Percentiles rank a stretch among this genome's conserved stretches.
Evolutionary conservation across 2,797 vertebrate species (phyloP).

Genomic region (Semotilus atromaculatus): DNA sequence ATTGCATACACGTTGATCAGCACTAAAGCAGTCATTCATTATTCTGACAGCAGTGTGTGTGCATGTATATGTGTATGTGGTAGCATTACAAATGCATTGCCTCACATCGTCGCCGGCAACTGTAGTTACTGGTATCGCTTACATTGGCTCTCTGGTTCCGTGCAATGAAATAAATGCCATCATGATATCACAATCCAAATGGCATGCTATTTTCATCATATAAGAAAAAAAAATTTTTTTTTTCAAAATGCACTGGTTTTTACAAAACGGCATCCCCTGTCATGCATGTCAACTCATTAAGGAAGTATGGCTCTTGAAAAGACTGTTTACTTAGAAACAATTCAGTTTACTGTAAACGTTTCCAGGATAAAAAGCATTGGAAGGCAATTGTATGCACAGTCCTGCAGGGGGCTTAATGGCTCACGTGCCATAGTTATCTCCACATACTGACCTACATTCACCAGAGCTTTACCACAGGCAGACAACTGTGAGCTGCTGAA

Average conservation of each 20-base stretch:
- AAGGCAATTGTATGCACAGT: conserved; percentile 32
- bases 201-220: neutral
- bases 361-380: neutral
- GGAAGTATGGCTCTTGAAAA: neutral
- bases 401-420: conserved; percentile 37
- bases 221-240: neutral
- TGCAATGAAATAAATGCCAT: conserved; percentile 20
- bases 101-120: conserved; percentile 19
- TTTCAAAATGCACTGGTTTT: neutral
- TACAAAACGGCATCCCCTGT: neutral
- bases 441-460: conserved; percentile 60
- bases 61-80: neutral
- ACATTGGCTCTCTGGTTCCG: conserved; percentile 17
- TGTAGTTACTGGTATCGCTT: conserved; percentile 17
- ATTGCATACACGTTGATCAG: conserved; percentile 3
- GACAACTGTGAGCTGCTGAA: conserved; percentile 42
- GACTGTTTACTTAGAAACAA: neutral
- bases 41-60: conserved; percentile 39
- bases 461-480: conserved; percentile 44
- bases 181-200: neutral
- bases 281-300: conserved; percentile 4
- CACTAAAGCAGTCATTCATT: conserved; percentile 39
- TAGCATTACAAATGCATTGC: conserved; percentile 40
- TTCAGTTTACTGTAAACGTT: neutral
- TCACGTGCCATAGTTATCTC: conserved; percentile 36